Evolutionary conservation across 2,888 invertebrate species (phyloP).

Genomic region (Erebia aethiops): DNA sequence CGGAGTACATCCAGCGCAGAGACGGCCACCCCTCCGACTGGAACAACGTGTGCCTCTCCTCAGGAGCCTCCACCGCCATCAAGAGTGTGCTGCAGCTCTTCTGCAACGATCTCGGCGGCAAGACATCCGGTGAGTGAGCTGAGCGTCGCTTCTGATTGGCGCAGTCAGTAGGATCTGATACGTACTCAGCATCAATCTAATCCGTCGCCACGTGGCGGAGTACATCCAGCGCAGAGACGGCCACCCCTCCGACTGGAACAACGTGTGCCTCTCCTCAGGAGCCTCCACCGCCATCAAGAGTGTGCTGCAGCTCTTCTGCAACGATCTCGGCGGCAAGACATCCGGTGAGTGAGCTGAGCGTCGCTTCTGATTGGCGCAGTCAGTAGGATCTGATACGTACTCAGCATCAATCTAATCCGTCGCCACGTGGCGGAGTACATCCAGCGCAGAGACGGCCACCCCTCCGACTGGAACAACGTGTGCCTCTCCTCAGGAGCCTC

Average conservation of each 20-base stretch:
- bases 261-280: constrained; percentile 93
- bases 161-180: too few relatives aligned
- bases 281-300: constrained; percentile 98
- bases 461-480: constrained; percentile 89
- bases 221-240: constrained; percentile 95
- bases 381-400: too few relatives aligned
- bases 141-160: neutral
- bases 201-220: constrained; percentile 79
- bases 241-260: constrained; percentile 87
- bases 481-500: constrained; percentile 95
- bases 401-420: too few relatives aligned
- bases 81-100: constrained; percentile 91
- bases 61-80: constrained; percentile 96
- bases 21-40: constrained; percentile 90
- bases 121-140: constrained; percentile 74
- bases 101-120: constrained; percentile 80
- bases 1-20: constrained; percentile 92
- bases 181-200: too few relatives aligned
- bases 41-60: constrained; percentile 91
- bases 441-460: constrained; percentile 89
- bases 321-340: constrained; percentile 78
- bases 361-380: neutral
- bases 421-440: constrained; percentile 89
- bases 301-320: constrained; percentile 87
- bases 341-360: constrained; percentile 63